Evolutionary conservation across 2,113 vertebrate species (phyloP).

Genomic region (Zapus hudsonius): DNA sequence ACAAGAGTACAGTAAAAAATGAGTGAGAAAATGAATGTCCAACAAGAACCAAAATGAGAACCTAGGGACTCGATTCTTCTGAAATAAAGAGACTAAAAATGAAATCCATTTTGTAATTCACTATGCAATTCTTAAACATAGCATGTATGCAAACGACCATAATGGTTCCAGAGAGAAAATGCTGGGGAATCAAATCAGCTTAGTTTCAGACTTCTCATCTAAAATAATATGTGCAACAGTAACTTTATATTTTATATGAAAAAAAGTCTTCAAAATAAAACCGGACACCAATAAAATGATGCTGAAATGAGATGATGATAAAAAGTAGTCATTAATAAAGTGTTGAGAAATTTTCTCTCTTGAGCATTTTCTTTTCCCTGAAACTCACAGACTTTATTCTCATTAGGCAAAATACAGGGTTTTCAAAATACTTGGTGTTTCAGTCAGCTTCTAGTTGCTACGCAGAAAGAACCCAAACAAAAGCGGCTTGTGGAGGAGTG

Average conservation of each 20-base stretch:
- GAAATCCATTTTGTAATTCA: too few species aligned
- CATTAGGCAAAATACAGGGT: background rate
- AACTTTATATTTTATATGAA: background rate
- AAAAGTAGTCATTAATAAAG: background rate
- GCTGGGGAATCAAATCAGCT: background rate
- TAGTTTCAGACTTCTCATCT: background rate
- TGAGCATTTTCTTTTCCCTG: background rate
- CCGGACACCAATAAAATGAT: background rate
- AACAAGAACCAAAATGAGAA: background rate
- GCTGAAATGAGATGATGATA: background rate
- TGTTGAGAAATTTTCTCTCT: background rate
- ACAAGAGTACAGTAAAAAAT: background rate
- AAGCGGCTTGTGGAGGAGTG: too few species aligned
- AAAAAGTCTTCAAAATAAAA: conserved; percentile 28
- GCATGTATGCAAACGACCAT: background rate
- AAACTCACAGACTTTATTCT: background rate
- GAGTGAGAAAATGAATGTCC: background rate
- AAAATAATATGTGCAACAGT: background rate
- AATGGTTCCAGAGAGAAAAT: conserved; percentile 27
- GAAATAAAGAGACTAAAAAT: too few species aligned
- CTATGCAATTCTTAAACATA: too few species aligned
- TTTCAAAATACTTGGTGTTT: conserved; percentile 41
- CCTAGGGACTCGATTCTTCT: too few species aligned
- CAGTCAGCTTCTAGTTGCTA: too few species aligned
- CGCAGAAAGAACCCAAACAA: too few species aligned